A percentile compares a stretch with the other conserved stretches of the same genome.
Conservation (phyloP, 2,113 vertebrate genomes). For the Neoarius graeffei region DNA sequence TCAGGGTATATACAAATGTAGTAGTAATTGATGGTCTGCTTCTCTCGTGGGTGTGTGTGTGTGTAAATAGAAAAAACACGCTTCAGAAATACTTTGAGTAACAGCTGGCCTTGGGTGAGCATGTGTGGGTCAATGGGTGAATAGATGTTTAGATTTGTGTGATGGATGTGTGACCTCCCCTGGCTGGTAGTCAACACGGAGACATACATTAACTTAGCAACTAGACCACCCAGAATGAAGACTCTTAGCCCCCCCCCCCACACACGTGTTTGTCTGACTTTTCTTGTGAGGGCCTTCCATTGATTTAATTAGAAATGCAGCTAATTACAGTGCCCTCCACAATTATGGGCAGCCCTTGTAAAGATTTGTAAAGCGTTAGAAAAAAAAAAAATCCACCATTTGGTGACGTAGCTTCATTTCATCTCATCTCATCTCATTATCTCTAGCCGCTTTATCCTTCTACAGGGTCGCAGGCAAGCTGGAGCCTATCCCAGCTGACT, state of each 20-base stretch:
- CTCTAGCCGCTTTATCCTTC: no score
- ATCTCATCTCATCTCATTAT: no score
- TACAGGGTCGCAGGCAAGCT: no score
- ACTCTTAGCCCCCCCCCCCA: background rate
- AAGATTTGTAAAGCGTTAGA: no score
- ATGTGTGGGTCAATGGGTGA: background rate
- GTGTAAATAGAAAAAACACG: background rate
- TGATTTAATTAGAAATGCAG: background rate
- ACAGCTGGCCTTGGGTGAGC: background rate
- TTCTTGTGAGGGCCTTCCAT: background rate
- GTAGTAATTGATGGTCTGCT: background rate
- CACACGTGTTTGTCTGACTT: background rate
- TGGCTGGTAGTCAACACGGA: slow-evolving; percentile 14
- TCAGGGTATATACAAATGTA: background rate
- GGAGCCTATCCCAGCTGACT: no score
- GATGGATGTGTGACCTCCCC: background rate
- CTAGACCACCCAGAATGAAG: slow-evolving; percentile 35
- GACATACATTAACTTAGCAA: slow-evolving; percentile 20
- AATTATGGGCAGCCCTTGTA: no score
- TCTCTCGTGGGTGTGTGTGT: background rate
- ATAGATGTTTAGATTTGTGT: slow-evolving; percentile 15
- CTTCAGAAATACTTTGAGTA: background rate
- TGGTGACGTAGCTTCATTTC: no score
- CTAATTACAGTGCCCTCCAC: background rate
- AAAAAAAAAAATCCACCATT: no score